Evolutionary conservation across 1,140 invertebrate species (phyloP).

Genomic region (Papilio glaucus): DNA sequence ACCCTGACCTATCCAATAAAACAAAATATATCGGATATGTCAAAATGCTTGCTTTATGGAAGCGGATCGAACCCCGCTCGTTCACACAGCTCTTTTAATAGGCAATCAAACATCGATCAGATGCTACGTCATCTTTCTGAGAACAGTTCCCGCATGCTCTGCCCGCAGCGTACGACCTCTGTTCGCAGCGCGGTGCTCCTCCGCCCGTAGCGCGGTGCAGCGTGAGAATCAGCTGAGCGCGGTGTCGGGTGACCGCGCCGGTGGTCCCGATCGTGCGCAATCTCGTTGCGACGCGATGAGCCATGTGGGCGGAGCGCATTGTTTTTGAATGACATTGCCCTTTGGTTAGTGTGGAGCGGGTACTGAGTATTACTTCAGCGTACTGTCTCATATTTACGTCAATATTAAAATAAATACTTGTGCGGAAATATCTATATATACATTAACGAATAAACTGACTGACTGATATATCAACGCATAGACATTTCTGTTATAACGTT

Average conservation of each 20-base stretch:
- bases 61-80: no score
- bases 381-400: neutral
- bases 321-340: constrained; percentile 5
- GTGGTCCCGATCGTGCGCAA: constrained; percentile 29
- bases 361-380: neutral
- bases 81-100: neutral
- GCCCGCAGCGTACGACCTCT: neutral
- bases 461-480: no score
- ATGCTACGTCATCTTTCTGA: neutral
- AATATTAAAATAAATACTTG: neutral
- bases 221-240: constrained; percentile 32
- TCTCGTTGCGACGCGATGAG: neutral
- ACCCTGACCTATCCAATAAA: no score
- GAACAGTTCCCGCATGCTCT: neutral
- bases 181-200: neutral
- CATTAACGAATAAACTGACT: no score
- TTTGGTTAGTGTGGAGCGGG: neutral
- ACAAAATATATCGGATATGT: no score
- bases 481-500: no score
- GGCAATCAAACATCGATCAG: neutral
- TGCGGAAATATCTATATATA: neutral
- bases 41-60: no score
- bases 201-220: neutral
- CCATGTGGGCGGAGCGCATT: constrained; percentile 12
- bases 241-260: constrained; percentile 18